Conservation (phyloP, 2,888 invertebrate species). For the Galeopsomyia nigrocyanea region DNA sequence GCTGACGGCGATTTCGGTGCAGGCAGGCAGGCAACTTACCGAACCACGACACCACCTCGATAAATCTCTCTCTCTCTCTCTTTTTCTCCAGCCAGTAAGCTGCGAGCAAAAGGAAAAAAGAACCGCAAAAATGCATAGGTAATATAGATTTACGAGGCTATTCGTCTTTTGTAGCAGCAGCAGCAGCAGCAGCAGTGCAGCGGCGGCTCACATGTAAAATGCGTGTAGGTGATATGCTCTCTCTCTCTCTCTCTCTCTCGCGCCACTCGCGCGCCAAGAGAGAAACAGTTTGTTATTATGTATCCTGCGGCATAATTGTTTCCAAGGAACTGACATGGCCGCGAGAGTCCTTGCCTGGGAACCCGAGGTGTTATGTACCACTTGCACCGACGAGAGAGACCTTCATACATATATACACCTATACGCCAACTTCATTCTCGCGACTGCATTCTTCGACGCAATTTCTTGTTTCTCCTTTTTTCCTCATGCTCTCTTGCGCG, state of each 20-base stretch:
- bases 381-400: slow-evolving; percentile 15
- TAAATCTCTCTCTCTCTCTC: slow-evolving; percentile 29
- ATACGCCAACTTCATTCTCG: not conserved
- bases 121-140: slow-evolving; percentile 49
- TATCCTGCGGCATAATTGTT: slow-evolving; percentile 62
- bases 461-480: no score
- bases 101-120: slow-evolving; percentile 48
- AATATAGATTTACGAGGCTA: slow-evolving; percentile 65
- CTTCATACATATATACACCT: slow-evolving; percentile 11
- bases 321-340: slow-evolving; percentile 62
- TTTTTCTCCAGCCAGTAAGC: slow-evolving; percentile 32
- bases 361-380: slow-evolving; percentile 47
- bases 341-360: slow-evolving; percentile 63
- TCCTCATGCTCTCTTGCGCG: slow-evolving; percentile 1
- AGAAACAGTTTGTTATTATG: slow-evolving; percentile 48
- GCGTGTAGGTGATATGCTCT: slow-evolving; percentile 30
- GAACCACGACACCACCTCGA: slow-evolving; percentile 17
- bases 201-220: slow-evolving; percentile 45
- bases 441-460: slow-evolving; percentile 32
- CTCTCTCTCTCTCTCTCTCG: not conserved
- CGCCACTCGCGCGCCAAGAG: slow-evolving; percentile 19
- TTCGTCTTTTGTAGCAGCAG: slow-evolving; percentile 55
- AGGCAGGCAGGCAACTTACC: not conserved
- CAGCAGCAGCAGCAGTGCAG: slow-evolving; percentile 33
- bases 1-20: slow-evolving; percentile 31